Evolutionary conservation across 2,888 invertebrate species (phyloP).

Genomic region (Lithophane semibrunnea): DNA sequence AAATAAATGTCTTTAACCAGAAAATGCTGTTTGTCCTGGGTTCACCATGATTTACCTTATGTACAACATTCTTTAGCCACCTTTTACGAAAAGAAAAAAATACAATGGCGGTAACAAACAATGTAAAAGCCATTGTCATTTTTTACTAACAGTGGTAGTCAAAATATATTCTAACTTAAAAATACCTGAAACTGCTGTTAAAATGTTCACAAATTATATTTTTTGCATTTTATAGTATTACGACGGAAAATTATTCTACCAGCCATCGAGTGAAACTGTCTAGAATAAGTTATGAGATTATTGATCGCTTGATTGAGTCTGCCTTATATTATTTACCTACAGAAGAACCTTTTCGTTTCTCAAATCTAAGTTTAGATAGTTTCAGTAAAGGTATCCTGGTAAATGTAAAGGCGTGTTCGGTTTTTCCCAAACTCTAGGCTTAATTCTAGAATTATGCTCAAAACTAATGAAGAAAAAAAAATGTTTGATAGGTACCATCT

Average conservation of each 20-base stretch:
- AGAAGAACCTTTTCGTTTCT: not conserved
- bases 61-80: too few relatives aligned
- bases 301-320: not conserved
- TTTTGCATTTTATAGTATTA: not conserved
- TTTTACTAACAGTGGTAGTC: not conserved
- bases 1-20: too few relatives aligned
- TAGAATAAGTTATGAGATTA: constrained; percentile 9
- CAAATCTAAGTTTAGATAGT: not conserved
- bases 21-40: not conserved
- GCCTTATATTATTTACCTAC: not conserved
- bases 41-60: not conserved
- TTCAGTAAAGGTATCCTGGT: not conserved
- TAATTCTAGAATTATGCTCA: not conserved
- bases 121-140: not conserved
- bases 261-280: not conserved
- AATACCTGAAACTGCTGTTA: not conserved
- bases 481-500: too few relatives aligned
- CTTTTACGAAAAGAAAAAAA: not conserved
- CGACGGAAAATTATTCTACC: not conserved
- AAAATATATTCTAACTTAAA: not conserved
- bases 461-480: not conserved
- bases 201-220: not conserved
- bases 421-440: not conserved
- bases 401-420: not conserved
- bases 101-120: too few relatives aligned